A percentile compares a stretch with the other conserved stretches of the same genome.
phyloP scores from a whole-genome alignment of 2,113 vertebrate species.

The Colinus virginianus region DNA sequence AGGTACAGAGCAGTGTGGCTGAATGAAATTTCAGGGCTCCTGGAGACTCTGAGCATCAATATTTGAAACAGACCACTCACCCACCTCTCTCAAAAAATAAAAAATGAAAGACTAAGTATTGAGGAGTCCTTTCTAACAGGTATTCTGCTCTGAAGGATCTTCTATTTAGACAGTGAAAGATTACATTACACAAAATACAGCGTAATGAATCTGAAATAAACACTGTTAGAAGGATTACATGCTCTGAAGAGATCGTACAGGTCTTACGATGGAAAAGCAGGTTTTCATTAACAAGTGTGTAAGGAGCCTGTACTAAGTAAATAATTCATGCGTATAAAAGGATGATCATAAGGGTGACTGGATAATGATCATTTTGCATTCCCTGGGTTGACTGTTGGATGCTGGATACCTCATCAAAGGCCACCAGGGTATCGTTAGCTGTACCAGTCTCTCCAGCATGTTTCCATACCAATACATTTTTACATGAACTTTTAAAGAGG shows the following conservation, averaged over 20 bases:
- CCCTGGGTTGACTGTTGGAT: background rate
- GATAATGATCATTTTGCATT: constrained; percentile 21
- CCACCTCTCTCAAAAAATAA: background rate
- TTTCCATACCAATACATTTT: background rate
- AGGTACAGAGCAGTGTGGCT: background rate
- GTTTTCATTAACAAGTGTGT: constrained; percentile 38
- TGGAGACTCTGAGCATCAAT: background rate
- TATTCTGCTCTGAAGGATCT: background rate
- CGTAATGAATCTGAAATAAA: constrained; percentile 28
- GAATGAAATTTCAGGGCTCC: background rate
- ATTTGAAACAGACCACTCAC: background rate
- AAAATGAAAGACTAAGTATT: background rate
- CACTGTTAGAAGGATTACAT: background rate
- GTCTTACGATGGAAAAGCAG: background rate
- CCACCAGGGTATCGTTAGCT: background rate
- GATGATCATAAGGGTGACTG: constrained; percentile 16
- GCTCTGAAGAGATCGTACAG: background rate
- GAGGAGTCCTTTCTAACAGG: background rate
- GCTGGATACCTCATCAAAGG: background rate
- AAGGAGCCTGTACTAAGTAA: constrained; percentile 28
- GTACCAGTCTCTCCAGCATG: background rate
- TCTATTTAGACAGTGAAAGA: background rate
- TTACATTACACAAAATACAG: background rate
- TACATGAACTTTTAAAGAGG: background rate
- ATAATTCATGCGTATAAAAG: constrained; percentile 51